A percentile compares a stretch with the other conserved stretches of the same genome.
These are phyloP conservation scores for Calyptomena viridis DNA, from an alignment of 2,113 vertebrate genomes.

Conservation along the genomic window DNA sequence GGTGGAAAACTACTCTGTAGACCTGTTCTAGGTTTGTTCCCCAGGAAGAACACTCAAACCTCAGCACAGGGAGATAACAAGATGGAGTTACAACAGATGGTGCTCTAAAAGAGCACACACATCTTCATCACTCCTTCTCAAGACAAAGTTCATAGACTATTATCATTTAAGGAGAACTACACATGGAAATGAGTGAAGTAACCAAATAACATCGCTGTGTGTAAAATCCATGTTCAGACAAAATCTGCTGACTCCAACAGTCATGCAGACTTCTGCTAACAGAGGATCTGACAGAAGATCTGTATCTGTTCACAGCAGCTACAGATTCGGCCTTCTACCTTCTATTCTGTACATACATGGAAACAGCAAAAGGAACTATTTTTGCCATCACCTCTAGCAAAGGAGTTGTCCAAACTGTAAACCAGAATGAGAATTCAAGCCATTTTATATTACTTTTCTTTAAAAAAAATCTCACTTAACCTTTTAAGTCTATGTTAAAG, in stretches of 20 bases:
- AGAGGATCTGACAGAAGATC: background rate
- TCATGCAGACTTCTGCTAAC: background rate
- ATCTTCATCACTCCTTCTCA: background rate
- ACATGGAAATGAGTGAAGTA: background rate
- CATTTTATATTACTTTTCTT: background rate
- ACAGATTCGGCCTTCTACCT: background rate
- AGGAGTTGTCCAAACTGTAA: slow-evolving; percentile 66
- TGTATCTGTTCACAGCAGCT: background rate
- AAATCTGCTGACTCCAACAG: background rate
- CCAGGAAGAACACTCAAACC: background rate
- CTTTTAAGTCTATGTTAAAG: background rate
- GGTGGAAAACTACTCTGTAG: background rate
- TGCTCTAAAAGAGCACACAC: background rate
- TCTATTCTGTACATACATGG: background rate
- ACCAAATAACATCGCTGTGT: background rate
- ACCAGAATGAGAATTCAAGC: background rate
- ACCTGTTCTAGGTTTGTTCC: background rate
- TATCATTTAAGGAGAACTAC: background rate
- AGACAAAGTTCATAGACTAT: background rate
- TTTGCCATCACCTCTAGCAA: slow-evolving; percentile 41
- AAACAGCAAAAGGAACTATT: background rate
- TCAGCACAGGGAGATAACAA: background rate
- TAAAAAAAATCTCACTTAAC: background rate
- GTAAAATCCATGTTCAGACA: background rate
- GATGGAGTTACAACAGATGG: background rate